Base-by-base conservation (phyloP, 2,888 invertebrate genomes). In the Drosophila stalkeri region DNA sequence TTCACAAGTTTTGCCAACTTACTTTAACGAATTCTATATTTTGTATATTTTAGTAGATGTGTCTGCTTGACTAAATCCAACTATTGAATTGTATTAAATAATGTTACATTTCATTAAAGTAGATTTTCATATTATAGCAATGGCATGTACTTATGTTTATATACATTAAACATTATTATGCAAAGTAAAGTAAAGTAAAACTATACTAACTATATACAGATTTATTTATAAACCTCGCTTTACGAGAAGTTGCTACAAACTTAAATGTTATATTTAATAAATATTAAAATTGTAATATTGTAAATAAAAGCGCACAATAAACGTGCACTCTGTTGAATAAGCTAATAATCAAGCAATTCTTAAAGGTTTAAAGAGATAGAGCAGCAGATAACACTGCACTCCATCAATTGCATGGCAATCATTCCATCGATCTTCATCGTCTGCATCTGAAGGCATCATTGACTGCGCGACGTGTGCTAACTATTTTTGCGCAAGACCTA, bases 371-470 rank as follows among this genome's bases (percentile, higher is more conserved):
- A 20, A 14, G 20, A 33, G 18, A 41, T 23, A 57, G 33, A 27
- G n/a, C 41, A 31, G n/a, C 51, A 31, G n/a, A 43, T 11, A 11
- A 4, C 20, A 11, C 8, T 37, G 37, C 60, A 49, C 79, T 68
- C 27, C 68, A 62, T 77, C 66, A 72, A 27, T 49, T 52, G 47
- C n/a, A 55, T 52, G 62, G 39, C 60, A 64, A 75, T 62, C 61
- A 63, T 43, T 44, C 49, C 75, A 84, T 84, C 84, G 74, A 84
- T 84, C 89, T 89, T 71, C 81, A 78, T 83, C 72, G 68, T 2
- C 18, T 39, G 67, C 35, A n/a, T n/a, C n/a, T 43, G 55, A 31
- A 49, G 63, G 71, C 61, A 69, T 71, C 79, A 77, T 75, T 75
- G 81, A 65, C 67, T 68, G 46, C 62, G 33, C 62, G 55, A 64